phyloP scores from a whole-genome alignment of 2,797 vertebrate genomes.

The Muraenolepis orangiensis region DNA sequence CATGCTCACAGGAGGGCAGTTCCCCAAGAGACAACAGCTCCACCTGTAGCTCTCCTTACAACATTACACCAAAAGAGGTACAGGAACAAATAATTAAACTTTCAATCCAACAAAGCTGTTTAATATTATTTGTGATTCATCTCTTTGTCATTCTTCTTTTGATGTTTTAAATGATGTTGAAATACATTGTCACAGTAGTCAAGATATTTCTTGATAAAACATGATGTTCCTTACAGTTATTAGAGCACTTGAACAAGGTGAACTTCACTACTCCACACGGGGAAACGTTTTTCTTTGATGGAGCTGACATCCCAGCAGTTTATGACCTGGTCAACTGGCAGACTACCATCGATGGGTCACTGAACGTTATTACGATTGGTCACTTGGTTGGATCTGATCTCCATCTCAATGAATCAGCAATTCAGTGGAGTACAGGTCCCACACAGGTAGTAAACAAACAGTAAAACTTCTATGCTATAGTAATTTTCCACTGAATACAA shows the following conservation, averaged over 20 bases:
- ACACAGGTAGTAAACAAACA: constrained; percentile 37
- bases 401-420: constrained; percentile 60
- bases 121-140: background rate
- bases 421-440: constrained; percentile 67
- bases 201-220: background rate
- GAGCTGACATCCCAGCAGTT: constrained; percentile 61
- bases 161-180: background rate
- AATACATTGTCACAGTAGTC: background rate
- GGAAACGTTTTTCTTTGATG: constrained; percentile 67
- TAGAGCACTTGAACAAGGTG: constrained; percentile 60
- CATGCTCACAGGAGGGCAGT: constrained; percentile 41
- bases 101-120: background rate
- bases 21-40: constrained; percentile 22
- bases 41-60: constrained; percentile 46
- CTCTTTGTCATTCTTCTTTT: background rate
- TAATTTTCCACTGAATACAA: background rate
- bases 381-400: constrained; percentile 63
- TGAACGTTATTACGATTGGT: constrained; percentile 60
- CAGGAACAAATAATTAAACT: background rate
- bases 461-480: background rate
- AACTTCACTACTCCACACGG: constrained; percentile 68
- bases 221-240: constrained; percentile 46
- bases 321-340: constrained; percentile 79
- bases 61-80: constrained; percentile 61
- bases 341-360: constrained; percentile 40